Percentiles rank a stretch among this genome's conserved stretches.
Conservation (phyloP, 2,888 invertebrate species). For the Netelia melanura region DNA sequence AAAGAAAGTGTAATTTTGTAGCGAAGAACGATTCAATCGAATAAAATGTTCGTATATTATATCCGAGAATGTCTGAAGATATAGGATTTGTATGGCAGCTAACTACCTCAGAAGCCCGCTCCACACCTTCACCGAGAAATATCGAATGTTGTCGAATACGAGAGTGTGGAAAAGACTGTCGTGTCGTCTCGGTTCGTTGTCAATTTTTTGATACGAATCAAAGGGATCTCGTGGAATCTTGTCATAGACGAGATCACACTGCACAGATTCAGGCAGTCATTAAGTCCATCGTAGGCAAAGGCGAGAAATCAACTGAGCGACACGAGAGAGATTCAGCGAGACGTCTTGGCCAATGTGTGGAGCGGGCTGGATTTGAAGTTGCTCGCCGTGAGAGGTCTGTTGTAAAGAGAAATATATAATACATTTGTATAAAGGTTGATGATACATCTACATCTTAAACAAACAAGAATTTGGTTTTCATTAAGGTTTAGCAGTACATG, state of each 20-base stretch:
- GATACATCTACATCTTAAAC: conserved; percentile 2
- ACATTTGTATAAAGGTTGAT: conserved; percentile 65
- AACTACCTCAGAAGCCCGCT: background rate
- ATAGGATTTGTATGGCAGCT: conserved; percentile 52
- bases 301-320: too few species aligned
- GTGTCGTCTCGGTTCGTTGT: too few species aligned
- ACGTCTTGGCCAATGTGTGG: too few species aligned
- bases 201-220: too few species aligned
- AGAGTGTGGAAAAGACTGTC: too few species aligned
- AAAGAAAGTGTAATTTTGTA: conserved; percentile 63
- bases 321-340: too few species aligned
- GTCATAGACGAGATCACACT: too few species aligned
- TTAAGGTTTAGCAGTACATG: conserved; percentile 33
- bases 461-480: background rate
- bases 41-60: conserved; percentile 7
- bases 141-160: too few species aligned
- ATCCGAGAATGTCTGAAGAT: conserved; percentile 5
- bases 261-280: too few species aligned
- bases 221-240: too few species aligned
- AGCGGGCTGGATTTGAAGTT: conserved; percentile 8
- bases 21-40: conserved; percentile 24
- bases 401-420: conserved; percentile 63
- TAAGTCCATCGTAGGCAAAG: too few species aligned
- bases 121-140: too few species aligned
- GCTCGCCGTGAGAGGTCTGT: conserved; percentile 44